These are phyloP conservation scores for Lichenostomus cassidix DNA, from an alignment of 2,113 vertebrate species.

Conservation along the genomic window DNA sequence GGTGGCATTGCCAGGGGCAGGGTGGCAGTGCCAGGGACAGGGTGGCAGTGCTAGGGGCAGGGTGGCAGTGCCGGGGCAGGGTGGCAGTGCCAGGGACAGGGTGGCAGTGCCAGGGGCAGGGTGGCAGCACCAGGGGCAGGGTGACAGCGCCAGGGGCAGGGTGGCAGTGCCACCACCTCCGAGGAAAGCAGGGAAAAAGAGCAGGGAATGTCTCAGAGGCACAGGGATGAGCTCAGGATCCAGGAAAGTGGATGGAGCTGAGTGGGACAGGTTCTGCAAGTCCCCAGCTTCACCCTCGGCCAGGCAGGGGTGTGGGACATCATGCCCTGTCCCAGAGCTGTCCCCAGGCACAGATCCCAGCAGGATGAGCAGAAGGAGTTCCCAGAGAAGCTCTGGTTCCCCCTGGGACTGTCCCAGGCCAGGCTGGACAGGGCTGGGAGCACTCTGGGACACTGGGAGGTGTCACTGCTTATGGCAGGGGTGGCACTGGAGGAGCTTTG, in stretches of 20 bases:
- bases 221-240: not conserved
- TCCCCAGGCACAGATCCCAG: rapidly evolving
- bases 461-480: not conserved
- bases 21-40: not conserved
- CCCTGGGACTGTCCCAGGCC: not conserved
- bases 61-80: not conserved
- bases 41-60: not conserved
- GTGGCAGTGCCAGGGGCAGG: not conserved
- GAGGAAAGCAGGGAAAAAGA: not conserved
- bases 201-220: not conserved
- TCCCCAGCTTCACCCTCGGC: not conserved
- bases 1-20: not conserved
- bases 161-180: not conserved
- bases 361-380: not conserved
- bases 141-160: not conserved
- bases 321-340: not conserved
- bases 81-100: not conserved
- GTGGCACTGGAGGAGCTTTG: not conserved
- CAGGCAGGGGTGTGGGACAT: not conserved
- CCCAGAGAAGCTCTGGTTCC: not conserved
- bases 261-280: not conserved
- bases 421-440: not conserved
- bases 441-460: not conserved
- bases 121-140: not conserved
- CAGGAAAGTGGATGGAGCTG: no score